Evolutionary conservation across 2,113 vertebrate genomes (phyloP).

Genomic region (Hucho hucho): DNA sequence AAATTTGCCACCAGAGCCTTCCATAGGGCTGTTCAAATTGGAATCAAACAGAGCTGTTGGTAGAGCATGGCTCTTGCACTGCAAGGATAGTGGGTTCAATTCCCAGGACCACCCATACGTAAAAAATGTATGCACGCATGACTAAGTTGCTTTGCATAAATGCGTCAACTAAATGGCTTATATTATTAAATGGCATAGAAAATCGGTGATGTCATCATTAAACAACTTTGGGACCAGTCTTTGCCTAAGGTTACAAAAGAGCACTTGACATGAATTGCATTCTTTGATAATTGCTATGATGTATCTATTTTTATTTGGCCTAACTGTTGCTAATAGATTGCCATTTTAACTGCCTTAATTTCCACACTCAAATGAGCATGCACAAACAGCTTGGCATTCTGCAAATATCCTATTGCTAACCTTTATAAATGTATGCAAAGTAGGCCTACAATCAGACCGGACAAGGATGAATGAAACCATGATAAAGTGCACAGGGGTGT

Average conservation of each 20-base stretch:
- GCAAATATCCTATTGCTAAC: not conserved
- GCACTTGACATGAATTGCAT: not conserved
- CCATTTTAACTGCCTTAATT: conserved; percentile 1
- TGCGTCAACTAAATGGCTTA: not conserved
- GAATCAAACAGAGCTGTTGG: too few species aligned
- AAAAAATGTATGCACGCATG: too few species aligned
- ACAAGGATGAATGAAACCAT: not conserved
- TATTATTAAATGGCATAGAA: not conserved
- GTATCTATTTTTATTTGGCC: not conserved
- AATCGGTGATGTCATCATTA: not conserved
- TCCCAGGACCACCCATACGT: too few species aligned
- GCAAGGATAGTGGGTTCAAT: too few species aligned
- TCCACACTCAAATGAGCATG: conserved; percentile 1
- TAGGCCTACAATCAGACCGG: not conserved
- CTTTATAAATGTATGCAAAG: not conserved
- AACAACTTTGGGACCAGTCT: not conserved
- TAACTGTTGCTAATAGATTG: conserved; percentile 10
- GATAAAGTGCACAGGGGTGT: not conserved
- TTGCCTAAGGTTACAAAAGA: not conserved
- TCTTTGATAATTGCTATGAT: not conserved
- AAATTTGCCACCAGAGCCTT: not conserved
- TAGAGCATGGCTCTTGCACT: too few species aligned
- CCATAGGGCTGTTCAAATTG: too few species aligned
- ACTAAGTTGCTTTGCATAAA: not conserved
- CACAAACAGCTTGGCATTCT: conserved; percentile 11